These are phyloP conservation scores for Drosophila yooni DNA, from an alignment of 2,888 invertebrate genomes.

Conservation along the genomic window DNA sequence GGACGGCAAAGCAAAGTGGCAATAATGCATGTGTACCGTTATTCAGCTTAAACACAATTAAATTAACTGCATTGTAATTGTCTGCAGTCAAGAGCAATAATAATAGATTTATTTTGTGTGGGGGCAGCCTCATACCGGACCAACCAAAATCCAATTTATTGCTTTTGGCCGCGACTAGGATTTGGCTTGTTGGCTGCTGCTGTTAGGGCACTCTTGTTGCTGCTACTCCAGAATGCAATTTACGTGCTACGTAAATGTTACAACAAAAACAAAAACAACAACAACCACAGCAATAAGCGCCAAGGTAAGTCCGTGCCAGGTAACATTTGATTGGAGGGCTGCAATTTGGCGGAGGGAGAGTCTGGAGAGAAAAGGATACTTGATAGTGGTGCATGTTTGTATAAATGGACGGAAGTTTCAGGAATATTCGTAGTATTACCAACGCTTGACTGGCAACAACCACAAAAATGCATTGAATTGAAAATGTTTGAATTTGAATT, in stretches of 20 bases:
- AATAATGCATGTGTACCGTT: conserved; percentile 24
- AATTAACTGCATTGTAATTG: conserved; percentile 62
- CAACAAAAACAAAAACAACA: conserved; percentile 38
- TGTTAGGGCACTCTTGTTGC: conserved; percentile 17
- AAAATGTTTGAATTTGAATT: conserved; percentile 80
- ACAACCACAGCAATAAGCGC: conserved; percentile 36
- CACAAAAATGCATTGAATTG: conserved; percentile 77
- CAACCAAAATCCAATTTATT: conserved; percentile 71
- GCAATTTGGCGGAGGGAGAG: conserved; percentile 41
- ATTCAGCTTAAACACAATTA: conserved; percentile 53
- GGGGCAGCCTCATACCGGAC: conserved; percentile 14
- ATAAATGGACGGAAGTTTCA: conserved; percentile 41
- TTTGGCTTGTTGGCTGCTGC: conserved; percentile 40
- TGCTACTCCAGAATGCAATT: conserved; percentile 57
- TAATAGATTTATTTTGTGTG: conserved; percentile 55
- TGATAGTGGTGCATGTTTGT: conserved; percentile 26
- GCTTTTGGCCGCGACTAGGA: conserved; percentile 68
- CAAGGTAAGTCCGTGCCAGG: conserved; percentile 34
- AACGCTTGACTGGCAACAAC: conserved; percentile 75
- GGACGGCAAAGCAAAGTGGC: neutral
- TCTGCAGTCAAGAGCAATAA: conserved; percentile 46
- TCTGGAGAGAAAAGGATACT: conserved; percentile 36
- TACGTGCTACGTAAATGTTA: conserved; percentile 67
- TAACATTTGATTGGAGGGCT: conserved; percentile 70
- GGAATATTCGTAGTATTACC: conserved; percentile 70